phyloP scores from a whole-genome alignment of 2,797 vertebrate genomes.

The Neomorphus geoffroyi region DNA sequence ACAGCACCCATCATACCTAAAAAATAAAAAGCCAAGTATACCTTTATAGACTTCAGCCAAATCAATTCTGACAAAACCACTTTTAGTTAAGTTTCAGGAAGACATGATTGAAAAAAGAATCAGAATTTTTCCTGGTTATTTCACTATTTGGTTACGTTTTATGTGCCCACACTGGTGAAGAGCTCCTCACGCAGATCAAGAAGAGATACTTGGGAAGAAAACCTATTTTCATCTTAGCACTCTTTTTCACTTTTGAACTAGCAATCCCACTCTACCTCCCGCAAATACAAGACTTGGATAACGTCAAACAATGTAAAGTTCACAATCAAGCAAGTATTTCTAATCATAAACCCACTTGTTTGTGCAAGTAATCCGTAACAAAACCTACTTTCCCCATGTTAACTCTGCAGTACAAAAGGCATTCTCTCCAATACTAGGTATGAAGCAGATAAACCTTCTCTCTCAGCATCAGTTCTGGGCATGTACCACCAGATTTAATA shows the following conservation, averaged over 20 bases:
- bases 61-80: neutral
- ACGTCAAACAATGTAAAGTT: neutral
- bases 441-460: neutral
- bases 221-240: neutral
- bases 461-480: neutral
- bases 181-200: neutral
- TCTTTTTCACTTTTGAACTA: neutral
- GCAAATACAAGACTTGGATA: neutral
- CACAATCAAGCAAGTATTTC: neutral
- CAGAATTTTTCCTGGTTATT: neutral
- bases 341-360: neutral
- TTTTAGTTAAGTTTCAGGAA: neutral
- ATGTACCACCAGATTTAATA: neutral
- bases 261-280: neutral
- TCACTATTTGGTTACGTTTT: neutral
- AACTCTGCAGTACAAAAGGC: neutral
- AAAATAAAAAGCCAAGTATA: neutral
- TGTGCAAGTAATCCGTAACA: neutral
- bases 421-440: neutral
- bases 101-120: neutral
- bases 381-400: neutral
- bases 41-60: neutral
- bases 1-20: neutral
- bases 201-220: neutral
- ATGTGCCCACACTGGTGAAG: neutral